Conservation (phyloP, 2,888 invertebrate genomes). For the Athetis lepigone region DNA sequence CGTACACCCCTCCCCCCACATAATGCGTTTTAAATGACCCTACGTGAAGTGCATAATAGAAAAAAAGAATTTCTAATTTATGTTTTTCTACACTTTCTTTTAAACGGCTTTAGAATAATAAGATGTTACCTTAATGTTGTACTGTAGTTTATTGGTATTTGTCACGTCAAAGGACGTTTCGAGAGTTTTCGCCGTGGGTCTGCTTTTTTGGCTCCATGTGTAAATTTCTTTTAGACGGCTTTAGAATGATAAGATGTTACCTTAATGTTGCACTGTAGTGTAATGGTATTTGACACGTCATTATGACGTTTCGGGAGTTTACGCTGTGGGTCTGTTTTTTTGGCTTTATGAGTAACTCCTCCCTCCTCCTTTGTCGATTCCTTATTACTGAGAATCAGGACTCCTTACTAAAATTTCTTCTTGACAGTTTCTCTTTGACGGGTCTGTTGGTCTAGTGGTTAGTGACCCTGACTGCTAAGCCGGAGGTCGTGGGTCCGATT, state of each 20-base stretch:
- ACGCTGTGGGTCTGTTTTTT: neutral
- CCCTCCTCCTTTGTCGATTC: too few relatives aligned
- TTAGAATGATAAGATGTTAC: neutral
- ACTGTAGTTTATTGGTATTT: constrained; percentile 13
- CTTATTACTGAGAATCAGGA: too few relatives aligned
- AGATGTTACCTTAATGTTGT: constrained; percentile 23
- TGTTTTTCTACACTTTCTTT: constrained; percentile 41
- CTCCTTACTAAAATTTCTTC: too few relatives aligned
- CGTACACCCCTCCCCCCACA: constrained; percentile 42
- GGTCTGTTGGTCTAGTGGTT: too few relatives aligned
- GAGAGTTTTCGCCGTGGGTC: neutral
- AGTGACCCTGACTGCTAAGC: too few relatives aligned
- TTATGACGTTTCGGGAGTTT: neutral
- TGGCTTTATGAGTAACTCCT: constrained; percentile 3
- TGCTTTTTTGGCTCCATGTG: neutral
- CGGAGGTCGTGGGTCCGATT: too few relatives aligned
- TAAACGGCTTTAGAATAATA: constrained; percentile 14
- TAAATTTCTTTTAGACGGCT: neutral
- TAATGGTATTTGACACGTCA: neutral
- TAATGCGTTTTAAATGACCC: constrained; percentile 79
- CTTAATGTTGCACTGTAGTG: constrained; percentile 30
- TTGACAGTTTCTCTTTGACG: too few relatives aligned
- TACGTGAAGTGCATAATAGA: constrained; percentile 57
- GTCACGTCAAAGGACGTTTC: neutral
- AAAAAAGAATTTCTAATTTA: constrained; percentile 56